These are phyloP conservation scores for Mesorhabditis sp. DNA, from an alignment of 2,888 invertebrate genomes.

Conservation along the genomic window DNA sequence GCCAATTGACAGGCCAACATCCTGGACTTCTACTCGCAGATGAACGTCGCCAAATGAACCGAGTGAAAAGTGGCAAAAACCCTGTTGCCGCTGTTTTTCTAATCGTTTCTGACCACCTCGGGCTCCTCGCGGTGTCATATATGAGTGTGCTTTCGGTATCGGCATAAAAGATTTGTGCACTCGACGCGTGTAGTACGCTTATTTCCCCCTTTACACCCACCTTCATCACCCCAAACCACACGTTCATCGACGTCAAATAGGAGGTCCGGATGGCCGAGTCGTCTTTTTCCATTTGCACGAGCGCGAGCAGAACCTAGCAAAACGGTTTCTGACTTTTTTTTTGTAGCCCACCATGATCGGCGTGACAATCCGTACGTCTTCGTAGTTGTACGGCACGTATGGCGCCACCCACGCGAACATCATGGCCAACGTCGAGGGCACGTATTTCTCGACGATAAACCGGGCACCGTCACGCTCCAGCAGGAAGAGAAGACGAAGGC, in stretches of 20 bases:
- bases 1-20: too few species aligned
- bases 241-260: constrained; percentile 52
- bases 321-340: neutral
- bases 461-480: constrained; percentile 51
- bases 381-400: constrained; percentile 56
- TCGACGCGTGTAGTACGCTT: too few species aligned
- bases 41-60: too few species aligned
- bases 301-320: constrained; percentile 48
- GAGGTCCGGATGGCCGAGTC: constrained; percentile 48
- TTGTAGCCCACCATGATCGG: constrained; percentile 50
- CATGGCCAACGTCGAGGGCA: constrained; percentile 19
- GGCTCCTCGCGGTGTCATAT: too few species aligned
- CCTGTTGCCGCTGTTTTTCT: too few species aligned
- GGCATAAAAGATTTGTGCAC: too few species aligned
- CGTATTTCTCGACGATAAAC: constrained; percentile 53
- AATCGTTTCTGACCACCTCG: too few species aligned
- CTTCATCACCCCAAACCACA: constrained; percentile 52
- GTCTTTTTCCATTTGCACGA: constrained; percentile 57
- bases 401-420: constrained; percentile 53
- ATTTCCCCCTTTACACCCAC: neutral
- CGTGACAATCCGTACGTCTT: constrained; percentile 56
- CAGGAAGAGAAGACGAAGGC: constrained; percentile 45
- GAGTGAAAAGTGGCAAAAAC: too few species aligned
- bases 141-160: too few species aligned
- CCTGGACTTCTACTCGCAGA: too few species aligned